Percentiles rank a stretch among this genome's conserved stretches.
Conservation (phyloP, 2,113 vertebrate genomes). For the Ia io region DNA sequence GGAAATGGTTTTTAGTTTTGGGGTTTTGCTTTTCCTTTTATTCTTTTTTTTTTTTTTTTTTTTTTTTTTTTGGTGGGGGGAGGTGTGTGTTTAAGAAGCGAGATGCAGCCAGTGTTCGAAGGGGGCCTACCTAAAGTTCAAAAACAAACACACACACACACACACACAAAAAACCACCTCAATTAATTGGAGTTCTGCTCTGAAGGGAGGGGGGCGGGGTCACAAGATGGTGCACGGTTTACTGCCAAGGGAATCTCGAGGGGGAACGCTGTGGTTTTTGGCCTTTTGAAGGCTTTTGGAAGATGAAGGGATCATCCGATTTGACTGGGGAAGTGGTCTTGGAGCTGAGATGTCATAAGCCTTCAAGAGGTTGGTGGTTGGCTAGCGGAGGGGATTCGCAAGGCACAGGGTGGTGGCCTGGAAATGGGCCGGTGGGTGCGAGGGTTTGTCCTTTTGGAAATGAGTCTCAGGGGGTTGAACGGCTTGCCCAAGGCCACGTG, state of each 20-base stretch:
- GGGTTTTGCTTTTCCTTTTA: not conserved
- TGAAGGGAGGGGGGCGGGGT: not conserved
- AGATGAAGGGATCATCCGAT: not conserved
- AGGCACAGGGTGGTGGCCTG: not conserved
- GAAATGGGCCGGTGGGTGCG: not conserved
- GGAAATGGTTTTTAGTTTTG: not conserved
- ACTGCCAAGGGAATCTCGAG: slow-evolving; percentile 28
- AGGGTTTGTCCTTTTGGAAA: not conserved
- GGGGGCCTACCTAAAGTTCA: slow-evolving; percentile 43
- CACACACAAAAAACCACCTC: slow-evolving; percentile 39
- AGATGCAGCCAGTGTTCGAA: slow-evolving; percentile 18
- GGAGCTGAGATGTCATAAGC: not conserved
- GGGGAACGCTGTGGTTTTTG: not conserved
- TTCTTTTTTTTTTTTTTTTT: not conserved
- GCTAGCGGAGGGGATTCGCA: not conserved
- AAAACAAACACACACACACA: no score
- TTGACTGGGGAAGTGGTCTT: not conserved
- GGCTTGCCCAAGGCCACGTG: not conserved
- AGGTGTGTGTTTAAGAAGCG: not conserved
- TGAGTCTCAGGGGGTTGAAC: not conserved
- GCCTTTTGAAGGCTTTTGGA: not conserved
- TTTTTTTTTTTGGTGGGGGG: not conserved
- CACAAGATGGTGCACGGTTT: slow-evolving; percentile 11
- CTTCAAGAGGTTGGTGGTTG: not conserved
- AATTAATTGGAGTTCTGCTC: slow-evolving; percentile 46